Evolutionary conservation across 2,797 vertebrate genomes (phyloP).

Genomic region (Cetoscarus ocellatus): DNA sequence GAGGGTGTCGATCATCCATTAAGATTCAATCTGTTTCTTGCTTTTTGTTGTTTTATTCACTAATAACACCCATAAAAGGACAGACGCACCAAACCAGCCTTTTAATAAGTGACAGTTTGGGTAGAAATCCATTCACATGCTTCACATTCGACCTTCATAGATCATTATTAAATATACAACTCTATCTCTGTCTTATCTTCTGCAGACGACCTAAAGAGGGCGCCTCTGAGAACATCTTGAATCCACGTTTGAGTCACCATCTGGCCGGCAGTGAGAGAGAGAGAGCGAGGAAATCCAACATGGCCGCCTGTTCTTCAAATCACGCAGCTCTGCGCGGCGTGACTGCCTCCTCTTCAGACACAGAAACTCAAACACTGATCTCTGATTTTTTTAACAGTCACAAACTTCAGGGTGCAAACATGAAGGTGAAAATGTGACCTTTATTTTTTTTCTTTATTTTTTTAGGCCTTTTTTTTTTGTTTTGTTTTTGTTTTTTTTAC

Average conservation of each 20-base stretch:
- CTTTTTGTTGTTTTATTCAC: no score
- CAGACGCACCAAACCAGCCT: no score
- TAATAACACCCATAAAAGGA: no score
- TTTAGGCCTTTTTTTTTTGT: no score
- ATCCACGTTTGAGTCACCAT: constrained; percentile 8
- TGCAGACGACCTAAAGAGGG: constrained; percentile 58
- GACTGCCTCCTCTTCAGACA: neutral
- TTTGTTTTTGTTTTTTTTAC: no score
- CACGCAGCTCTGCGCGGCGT: constrained; percentile 1
- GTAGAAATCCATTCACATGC: no score
- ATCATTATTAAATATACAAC: no score
- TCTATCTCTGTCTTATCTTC: neutral
- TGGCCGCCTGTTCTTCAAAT: constrained; percentile 23
- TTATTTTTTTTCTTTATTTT: no score
- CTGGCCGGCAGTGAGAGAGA: constrained; percentile 4
- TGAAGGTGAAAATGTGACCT: constrained; percentile 67
- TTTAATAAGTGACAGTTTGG: no score
- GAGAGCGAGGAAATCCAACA: constrained; percentile 1
- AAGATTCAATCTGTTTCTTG: no score
- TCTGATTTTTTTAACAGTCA: neutral
- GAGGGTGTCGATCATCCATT: no score
- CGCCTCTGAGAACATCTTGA: neutral
- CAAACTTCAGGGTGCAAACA: constrained; percentile 15
- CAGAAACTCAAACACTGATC: neutral
- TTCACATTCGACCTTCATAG: no score